A percentile compares a stretch with the other conserved stretches of the same genome.
phyloP scores from a whole-genome alignment of 2,888 invertebrate species.

The Sarcophaga subvicina region DNA sequence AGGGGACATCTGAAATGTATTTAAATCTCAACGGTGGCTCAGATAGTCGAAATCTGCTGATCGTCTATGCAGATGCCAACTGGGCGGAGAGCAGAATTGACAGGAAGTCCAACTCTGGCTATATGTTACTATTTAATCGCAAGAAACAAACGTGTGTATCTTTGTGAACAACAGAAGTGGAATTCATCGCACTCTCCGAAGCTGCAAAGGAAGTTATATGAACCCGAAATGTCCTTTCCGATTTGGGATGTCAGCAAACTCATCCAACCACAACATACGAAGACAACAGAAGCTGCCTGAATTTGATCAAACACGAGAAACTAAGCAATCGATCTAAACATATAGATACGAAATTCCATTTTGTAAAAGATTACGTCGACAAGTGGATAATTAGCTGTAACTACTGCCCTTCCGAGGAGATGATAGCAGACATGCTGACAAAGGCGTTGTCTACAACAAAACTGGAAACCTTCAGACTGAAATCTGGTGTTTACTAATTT shows the following conservation, averaged over 20 bases:
- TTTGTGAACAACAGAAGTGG: slow-evolving; percentile 40
- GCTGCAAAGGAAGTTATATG: slow-evolving; percentile 31
- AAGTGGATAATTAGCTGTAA: slow-evolving; percentile 21
- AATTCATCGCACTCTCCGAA: slow-evolving; percentile 46
- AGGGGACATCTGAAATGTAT: slow-evolving; percentile 5
- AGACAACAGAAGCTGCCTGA: slow-evolving; percentile 48
- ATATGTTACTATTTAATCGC: neutral
- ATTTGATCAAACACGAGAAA: slow-evolving; percentile 34
- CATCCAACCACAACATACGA: slow-evolving; percentile 27
- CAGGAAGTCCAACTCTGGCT: too few relatives aligned
- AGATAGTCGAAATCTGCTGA: neutral
- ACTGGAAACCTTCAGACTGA: neutral
- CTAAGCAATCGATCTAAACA: slow-evolving; percentile 40
- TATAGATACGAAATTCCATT: slow-evolving; percentile 33
- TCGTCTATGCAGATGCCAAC: slow-evolving; percentile 17
- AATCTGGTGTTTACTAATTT: neutral
- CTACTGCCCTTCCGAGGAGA: slow-evolving; percentile 44
- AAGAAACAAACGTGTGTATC: slow-evolving; percentile 36
- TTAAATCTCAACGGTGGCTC: neutral
- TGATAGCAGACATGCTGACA: slow-evolving; percentile 47
- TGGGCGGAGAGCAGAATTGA: too few relatives aligned
- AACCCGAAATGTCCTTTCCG: too few relatives aligned
- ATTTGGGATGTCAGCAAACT: too few relatives aligned
- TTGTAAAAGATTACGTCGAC: slow-evolving; percentile 46
- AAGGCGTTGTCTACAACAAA: neutral